A percentile compares a stretch with the other conserved stretches of the same genome.
These are phyloP conservation scores for Polietes domitor DNA, from an alignment of 2,888 invertebrate genomes.

Conservation along the genomic window DNA sequence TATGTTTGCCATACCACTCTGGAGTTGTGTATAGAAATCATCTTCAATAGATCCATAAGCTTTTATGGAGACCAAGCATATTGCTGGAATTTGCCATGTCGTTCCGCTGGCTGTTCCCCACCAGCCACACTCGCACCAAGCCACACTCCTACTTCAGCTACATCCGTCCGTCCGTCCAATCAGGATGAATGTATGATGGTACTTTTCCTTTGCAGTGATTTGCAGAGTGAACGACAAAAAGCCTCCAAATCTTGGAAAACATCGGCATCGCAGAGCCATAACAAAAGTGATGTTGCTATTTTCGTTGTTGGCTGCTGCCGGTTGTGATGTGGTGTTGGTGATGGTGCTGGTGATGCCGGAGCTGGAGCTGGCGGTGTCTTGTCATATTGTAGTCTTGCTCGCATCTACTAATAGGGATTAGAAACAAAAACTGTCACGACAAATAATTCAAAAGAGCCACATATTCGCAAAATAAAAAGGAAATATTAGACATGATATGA, in stretches of 20 bases:
- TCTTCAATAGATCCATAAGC: constrained; percentile 39
- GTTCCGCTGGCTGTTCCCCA: not conserved
- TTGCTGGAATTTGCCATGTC: constrained; percentile 18
- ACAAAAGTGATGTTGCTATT: constrained; percentile 5
- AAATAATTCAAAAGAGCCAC: constrained; percentile 30
- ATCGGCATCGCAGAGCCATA: not conserved
- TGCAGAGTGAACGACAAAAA: constrained; percentile 3
- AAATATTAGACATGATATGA: constrained; percentile 16
- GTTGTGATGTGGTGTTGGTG: constrained; percentile 18
- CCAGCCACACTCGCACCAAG: not conserved
- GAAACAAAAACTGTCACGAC: constrained; percentile 58
- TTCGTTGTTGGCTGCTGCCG: constrained; percentile 10
- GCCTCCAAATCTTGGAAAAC: not conserved
- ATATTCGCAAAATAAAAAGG: constrained; percentile 13
- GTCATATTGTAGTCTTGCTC: not conserved
- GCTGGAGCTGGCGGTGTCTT: constrained; percentile 14
- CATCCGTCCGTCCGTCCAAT: constrained; percentile 18
- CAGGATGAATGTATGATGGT: constrained; percentile 27
- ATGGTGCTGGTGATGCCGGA: constrained; percentile 11
- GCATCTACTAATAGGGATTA: constrained; percentile 54
- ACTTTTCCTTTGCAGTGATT: constrained; percentile 5
- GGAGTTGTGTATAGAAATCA: constrained; percentile 23
- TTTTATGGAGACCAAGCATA: constrained; percentile 30
- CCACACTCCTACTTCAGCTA: not conserved
- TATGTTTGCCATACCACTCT: constrained; percentile 30